Evolutionary conservation across 2,888 invertebrate genomes (phyloP).

Genomic region (Lamellibrachia satsuma): DNA sequence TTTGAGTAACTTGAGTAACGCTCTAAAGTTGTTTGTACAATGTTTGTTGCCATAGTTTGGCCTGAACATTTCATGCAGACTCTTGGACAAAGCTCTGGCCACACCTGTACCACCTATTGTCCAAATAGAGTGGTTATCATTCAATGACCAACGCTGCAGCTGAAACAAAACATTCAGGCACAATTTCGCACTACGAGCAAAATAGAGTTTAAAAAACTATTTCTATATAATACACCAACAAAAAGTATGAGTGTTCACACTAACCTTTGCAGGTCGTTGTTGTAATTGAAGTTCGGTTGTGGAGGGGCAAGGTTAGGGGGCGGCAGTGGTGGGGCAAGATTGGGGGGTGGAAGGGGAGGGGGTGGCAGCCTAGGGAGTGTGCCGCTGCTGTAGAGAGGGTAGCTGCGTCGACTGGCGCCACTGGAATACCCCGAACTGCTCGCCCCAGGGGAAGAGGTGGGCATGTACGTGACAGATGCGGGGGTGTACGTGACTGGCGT

Average conservation of each 20-base stretch:
- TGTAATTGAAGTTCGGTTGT: background rate
- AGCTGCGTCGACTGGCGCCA: background rate
- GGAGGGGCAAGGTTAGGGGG: background rate
- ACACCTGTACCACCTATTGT: too few species aligned
- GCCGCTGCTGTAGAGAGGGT: background rate
- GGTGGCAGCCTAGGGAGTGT: background rate
- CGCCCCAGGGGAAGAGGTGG: background rate
- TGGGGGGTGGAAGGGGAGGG: slow-evolving; percentile 3
- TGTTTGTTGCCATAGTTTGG: too few species aligned
- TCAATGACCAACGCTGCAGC: too few species aligned
- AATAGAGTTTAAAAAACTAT: too few species aligned
- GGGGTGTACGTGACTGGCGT: background rate
- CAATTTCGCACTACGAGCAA: too few species aligned
- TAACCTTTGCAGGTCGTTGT: background rate
- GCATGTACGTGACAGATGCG: background rate
- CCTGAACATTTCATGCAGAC: too few species aligned
- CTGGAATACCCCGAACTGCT: background rate
- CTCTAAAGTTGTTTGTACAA: too few species aligned
- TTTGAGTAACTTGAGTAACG: too few species aligned
- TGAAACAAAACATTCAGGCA: too few species aligned
- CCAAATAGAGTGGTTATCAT: too few species aligned
- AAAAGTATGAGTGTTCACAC: background rate
- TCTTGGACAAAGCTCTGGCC: too few species aligned
- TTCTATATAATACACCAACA: too few species aligned
- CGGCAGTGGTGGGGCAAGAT: background rate